These are phyloP conservation scores for Myrmecophaga tridactyla DNA, from an alignment of 2,113 vertebrate species.

Conservation along the genomic window DNA sequence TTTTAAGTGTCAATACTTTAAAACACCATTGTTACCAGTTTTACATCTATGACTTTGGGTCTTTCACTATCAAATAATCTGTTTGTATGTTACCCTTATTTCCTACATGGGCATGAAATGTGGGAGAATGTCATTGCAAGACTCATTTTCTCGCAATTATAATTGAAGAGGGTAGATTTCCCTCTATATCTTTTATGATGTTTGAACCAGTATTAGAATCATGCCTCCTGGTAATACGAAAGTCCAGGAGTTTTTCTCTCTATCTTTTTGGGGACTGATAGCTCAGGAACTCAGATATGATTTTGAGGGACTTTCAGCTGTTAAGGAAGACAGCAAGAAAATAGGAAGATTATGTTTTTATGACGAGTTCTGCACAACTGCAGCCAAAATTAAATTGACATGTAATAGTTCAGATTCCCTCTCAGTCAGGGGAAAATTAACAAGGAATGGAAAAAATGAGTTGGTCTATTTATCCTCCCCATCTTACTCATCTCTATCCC, in stretches of 20 bases:
- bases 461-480: fast-evolving
- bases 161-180: not conserved
- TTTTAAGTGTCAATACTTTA: not conserved
- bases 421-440: not conserved
- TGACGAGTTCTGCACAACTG: not conserved
- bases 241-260: not conserved
- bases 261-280: not conserved
- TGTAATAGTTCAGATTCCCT: not conserved
- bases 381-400: not conserved
- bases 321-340: not conserved
- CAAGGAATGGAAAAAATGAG: fast-evolving
- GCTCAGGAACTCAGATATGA: not conserved
- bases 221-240: not conserved
- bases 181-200: not conserved
- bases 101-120: not conserved
- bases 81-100: not conserved
- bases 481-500: not conserved
- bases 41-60: not conserved
- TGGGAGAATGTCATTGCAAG: not conserved
- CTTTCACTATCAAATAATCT: not conserved
- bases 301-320: conserved; percentile 5
- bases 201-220: not conserved
- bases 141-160: not conserved
- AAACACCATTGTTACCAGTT: not conserved
- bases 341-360: not conserved